Evolutionary conservation across 2,888 invertebrate species (phyloP), one percentile per base, ranked within the genome.

Genomic region (Lithophane ornitopus): DNA sequence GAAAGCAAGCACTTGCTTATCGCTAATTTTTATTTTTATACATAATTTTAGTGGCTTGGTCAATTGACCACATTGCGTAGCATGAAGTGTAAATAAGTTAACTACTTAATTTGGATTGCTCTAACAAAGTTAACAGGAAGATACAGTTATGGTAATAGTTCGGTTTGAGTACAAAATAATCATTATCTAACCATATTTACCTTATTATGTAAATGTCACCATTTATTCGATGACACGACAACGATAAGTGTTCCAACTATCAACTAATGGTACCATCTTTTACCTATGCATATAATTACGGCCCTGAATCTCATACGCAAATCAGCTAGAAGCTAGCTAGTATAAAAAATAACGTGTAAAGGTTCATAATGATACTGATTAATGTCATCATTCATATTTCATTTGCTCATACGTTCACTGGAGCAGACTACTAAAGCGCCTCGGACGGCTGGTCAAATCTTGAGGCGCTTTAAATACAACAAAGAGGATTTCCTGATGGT

Each of bases 391-490:
- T 70, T 84, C 76, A 73, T 74, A 66, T 86, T 82, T 46, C 67
- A 84, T 77, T 84, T 49, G 74, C 34, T 77, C 52, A 59, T 66
- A 70, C 81, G 73, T 61, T 78, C 82, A 82, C 84, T 84, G 82
- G 82, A 83, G 70, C 82, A 83, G 70, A 59, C 61, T 9, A 68
- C 73, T n/a, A 87, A 84, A 84, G 61, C 66, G 69, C 85, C 82
- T 61, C 71, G 81, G 65, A 44, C 1, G 2, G 65, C 81, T 28
- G 82, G 84, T 26, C 84, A 67, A 65, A 73, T 84, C 28, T 70
- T 83, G 71, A 84, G 61, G 56, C 76, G 78, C 39, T 86, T 75
- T 78, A 84, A 74, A 58, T 86, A 75, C 75, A 80, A 14, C 74
- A 76, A 82, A 68, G 70, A 84, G 52, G 80, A 65, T 16, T 71